Evolutionary conservation across 2,888 invertebrate genomes (phyloP), one percentile per base, ranked within the genome.

Genomic region (Troilus luridus): DNA sequence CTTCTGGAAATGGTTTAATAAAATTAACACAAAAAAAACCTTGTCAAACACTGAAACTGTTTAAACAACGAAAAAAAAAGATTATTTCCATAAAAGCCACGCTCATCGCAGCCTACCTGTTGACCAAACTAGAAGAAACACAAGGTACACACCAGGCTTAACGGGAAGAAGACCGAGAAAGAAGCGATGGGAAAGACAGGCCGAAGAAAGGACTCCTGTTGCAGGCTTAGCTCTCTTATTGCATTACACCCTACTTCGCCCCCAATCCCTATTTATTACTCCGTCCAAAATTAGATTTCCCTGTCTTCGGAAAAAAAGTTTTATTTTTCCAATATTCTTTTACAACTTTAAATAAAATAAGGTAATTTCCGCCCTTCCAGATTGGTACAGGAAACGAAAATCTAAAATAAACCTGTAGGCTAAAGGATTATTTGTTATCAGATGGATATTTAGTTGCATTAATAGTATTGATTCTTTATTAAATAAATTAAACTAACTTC

Each of bases 211-310:
- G 6, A 6, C n/a, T 56, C 56, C 12, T 56, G n/a, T 12, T 85
- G 85, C 56, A 56, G 85, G 85, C 85, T 85, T 85, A 85, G 11
- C 85, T 85, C 56, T 85, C 85, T 85, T 85, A 85, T 85, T 85
- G 85, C 85, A 85, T 85, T 85, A 85, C 85, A 56, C 56, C 85
- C 85, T 85, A n/a, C 85, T 85, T 58, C n/a, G n/a, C 41, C n/a
- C 85, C n/a, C 6, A n/a, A 85, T 56, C 56, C 85, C 85, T 56
- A 56, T 85, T 85, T 85, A 85, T 85, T 56, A 85, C 85, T 58
- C 19, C 85, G 11, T n/a, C 85, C 85, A n/a, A 85, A 85, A 85
- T 85, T 85, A 85, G 85, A 85, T 85, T 85, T 58, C 56, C 56
- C 56, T 56, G 54, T 56, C 85, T n/a, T 56, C 12, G 41, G 56